Evolutionary conservation across 2,888 invertebrate genomes (phyloP).

Genomic region (Volucella inanis): DNA sequence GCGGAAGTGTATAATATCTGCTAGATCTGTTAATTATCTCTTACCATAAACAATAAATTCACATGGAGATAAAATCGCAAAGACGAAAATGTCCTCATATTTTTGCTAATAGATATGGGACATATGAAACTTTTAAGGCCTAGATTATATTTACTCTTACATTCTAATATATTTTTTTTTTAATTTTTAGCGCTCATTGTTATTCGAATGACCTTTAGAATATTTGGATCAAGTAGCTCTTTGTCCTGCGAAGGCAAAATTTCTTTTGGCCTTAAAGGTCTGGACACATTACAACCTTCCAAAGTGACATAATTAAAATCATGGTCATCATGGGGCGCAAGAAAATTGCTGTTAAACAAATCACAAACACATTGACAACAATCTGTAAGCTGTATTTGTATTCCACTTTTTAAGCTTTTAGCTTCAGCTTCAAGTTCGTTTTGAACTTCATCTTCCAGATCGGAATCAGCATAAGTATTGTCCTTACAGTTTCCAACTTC

Average conservation of each 20-base stretch:
- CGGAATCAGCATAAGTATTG: not conserved
- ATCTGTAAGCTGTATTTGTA: constrained; percentile 58
- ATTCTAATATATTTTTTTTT: constrained; percentile 20
- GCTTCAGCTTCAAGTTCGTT: constrained; percentile 18
- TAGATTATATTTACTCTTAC: constrained; percentile 37
- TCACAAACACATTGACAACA: constrained; percentile 70
- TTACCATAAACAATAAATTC: too few species aligned
- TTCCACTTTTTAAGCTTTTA: constrained; percentile 22
- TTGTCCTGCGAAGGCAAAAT: not conserved
- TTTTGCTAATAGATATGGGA: too few species aligned
- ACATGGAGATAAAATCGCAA: too few species aligned
- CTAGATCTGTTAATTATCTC: too few species aligned
- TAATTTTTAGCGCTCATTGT: constrained; percentile 51
- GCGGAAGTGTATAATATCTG: too few species aligned
- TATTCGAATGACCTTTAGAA: constrained; percentile 60
- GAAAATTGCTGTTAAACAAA: constrained; percentile 51
- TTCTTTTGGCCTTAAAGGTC: constrained; percentile 7
- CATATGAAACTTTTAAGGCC: too few species aligned
- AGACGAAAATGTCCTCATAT: too few species aligned
- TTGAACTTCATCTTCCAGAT: not conserved
- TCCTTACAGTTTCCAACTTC: constrained; percentile 37
- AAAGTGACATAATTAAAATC: constrained; percentile 20
- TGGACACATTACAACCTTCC: constrained; percentile 8
- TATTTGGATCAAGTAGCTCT: constrained; percentile 56
- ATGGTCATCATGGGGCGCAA: constrained; percentile 5